A percentile compares a stretch with the other conserved stretches of the same genome.
Evolutionary conservation across 2,797 vertebrate genomes (phyloP).

Genomic region (Sphenopsis melanotis): DNA sequence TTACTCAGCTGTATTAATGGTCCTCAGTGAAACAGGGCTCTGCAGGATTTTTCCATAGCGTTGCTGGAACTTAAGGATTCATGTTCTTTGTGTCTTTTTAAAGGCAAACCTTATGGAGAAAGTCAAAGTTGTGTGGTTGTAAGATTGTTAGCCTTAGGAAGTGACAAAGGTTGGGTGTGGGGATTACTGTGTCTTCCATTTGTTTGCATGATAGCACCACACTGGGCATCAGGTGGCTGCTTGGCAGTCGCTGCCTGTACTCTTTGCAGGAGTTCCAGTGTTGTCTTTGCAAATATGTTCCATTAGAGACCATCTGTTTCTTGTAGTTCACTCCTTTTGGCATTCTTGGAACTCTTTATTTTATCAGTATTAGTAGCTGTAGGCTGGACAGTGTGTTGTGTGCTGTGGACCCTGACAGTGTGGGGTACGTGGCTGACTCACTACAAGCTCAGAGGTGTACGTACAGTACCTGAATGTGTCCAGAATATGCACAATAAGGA

Average conservation of each 20-base stretch:
- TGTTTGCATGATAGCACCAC: background rate
- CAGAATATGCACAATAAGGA: background rate
- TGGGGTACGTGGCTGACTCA: background rate
- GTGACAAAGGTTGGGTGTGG: background rate
- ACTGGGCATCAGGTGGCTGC: background rate
- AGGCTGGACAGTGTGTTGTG: background rate
- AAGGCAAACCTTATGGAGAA: background rate
- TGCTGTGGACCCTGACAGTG: background rate
- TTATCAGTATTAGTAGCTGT: background rate
- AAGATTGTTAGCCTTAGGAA: background rate
- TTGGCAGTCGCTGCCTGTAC: background rate
- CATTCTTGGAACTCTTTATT: background rate
- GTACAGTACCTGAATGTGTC: background rate
- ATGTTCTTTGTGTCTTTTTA: background rate
- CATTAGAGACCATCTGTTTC: background rate
- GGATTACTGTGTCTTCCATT: background rate
- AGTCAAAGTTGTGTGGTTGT: background rate
- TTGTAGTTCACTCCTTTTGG: background rate
- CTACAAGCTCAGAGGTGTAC: background rate
- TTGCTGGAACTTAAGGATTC: background rate
- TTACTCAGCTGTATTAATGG: background rate
- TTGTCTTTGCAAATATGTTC: background rate
- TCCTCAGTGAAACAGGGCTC: background rate
- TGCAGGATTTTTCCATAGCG: background rate
- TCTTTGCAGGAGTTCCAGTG: background rate